A percentile compares a stretch with the other conserved stretches of the same genome.
Conservation (phyloP, 2,113 vertebrate species). For the Merops nubicus region DNA sequence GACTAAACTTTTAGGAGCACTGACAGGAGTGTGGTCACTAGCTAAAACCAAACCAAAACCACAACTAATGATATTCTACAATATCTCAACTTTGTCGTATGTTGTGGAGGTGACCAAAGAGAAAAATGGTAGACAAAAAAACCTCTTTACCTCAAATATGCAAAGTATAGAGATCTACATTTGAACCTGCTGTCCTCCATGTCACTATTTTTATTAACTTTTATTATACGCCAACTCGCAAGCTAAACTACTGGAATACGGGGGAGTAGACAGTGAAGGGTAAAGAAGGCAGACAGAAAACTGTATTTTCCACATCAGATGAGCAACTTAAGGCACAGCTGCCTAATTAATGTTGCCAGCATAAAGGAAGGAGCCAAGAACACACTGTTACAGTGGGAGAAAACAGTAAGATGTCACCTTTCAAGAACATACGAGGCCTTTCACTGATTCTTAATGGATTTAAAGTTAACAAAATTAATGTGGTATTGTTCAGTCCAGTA, state of each 20-base stretch:
- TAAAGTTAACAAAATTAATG: background rate
- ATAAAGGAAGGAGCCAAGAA: background rate
- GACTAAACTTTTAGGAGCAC: background rate
- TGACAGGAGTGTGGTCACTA: background rate
- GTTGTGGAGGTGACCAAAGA: background rate
- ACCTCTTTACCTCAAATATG: background rate
- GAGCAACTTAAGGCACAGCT: background rate
- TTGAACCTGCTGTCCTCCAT: background rate
- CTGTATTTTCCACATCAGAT: background rate
- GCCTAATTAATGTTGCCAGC: background rate
- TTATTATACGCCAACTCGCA: background rate
- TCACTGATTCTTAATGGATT: background rate
- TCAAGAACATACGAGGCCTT: background rate
- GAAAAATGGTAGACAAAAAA: background rate
- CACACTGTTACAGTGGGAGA: background rate
- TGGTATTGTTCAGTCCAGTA: background rate
- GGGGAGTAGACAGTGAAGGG: rapidly evolving
- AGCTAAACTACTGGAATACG: background rate
- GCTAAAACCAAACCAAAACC: background rate
- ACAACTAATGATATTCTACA: background rate
- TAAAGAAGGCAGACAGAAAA: background rate
- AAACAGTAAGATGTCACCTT: background rate
- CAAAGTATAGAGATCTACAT: background rate
- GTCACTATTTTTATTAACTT: no score
- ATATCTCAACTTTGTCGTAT: background rate